Evolutionary conservation across 2,113 vertebrate genomes (phyloP).

Genomic region (Misgurnus anguillicaudatus): DNA sequence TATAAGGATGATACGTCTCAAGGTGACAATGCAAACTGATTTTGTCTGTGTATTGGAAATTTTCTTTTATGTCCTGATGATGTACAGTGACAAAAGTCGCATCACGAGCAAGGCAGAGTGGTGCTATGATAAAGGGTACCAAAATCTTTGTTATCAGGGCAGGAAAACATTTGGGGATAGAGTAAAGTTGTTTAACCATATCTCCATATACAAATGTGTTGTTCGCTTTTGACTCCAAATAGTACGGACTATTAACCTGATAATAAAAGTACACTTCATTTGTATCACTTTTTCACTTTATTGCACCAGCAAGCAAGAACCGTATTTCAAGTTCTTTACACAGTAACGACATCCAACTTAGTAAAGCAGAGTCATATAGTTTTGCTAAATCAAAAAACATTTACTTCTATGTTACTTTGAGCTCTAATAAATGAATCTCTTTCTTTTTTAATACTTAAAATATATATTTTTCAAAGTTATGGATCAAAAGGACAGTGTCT

Average conservation of each 20-base stretch:
- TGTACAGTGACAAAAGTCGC: no score
- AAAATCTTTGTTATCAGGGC: not conserved
- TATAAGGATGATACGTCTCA: slow-evolving; percentile 17
- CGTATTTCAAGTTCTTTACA: no score
- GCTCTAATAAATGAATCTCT: not conserved
- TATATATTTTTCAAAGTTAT: not conserved
- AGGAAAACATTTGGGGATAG: no score
- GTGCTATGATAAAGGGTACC: not conserved
- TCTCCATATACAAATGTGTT: no score
- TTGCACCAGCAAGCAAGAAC: no score
- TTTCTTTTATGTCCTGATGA: not conserved
- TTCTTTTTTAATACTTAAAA: not conserved
- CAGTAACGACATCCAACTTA: no score
- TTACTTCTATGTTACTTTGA: not conserved
- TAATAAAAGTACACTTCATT: not conserved
- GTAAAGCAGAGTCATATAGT: no score
- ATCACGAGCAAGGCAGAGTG: no score
- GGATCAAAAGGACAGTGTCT: not conserved
- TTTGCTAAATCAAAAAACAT: not conserved
- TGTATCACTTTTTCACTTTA: no score
- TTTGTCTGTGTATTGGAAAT: not conserved
- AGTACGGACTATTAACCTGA: not conserved
- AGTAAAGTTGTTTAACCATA: no score
- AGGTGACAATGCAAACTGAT: not conserved
- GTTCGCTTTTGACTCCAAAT: not conserved